These are phyloP conservation scores for Branchipolynoe longqiensis DNA, from an alignment of 2,888 invertebrate genomes.

Conservation along the genomic window DNA sequence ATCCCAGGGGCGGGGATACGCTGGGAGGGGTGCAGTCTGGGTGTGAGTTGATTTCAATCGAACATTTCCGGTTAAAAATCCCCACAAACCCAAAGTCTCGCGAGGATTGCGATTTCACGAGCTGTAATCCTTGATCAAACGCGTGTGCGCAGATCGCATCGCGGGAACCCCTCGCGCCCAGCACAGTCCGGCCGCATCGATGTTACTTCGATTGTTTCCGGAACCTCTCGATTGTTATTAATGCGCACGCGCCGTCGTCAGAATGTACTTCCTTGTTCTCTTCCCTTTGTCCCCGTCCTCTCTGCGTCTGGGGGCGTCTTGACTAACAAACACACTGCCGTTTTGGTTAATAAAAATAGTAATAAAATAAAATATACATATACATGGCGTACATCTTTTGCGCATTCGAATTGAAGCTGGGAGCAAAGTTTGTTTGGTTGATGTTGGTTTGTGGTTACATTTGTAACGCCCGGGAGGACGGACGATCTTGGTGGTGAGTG, in stretches of 20 bases:
- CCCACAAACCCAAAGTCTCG: background rate
- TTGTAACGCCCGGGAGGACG: no score
- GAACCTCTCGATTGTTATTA: background rate
- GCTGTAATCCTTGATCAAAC: constrained; percentile 27
- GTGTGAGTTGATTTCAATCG: constrained; percentile 7
- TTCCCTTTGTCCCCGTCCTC: background rate
- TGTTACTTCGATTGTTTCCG: constrained; percentile 22
- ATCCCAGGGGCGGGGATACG: no score
- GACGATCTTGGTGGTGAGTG: no score
- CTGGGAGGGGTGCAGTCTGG: no score
- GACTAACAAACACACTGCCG: no score
- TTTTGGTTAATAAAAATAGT: no score
- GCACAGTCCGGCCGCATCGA: constrained; percentile 6
- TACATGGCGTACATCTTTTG: background rate
- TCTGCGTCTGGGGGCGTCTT: constrained; percentile 30
- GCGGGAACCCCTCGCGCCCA: no score
- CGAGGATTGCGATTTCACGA: background rate
- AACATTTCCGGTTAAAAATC: constrained; percentile 7
- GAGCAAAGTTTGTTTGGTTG: no score
- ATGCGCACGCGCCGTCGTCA: background rate
- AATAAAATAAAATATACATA: no score
- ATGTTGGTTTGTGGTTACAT: no score
- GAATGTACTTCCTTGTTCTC: constrained; percentile 2
- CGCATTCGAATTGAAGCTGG: no score
- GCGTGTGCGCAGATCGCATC: background rate